Base-by-base conservation (phyloP, 2,797 vertebrate genomes). In the Acanthopagrus latus region DNA sequence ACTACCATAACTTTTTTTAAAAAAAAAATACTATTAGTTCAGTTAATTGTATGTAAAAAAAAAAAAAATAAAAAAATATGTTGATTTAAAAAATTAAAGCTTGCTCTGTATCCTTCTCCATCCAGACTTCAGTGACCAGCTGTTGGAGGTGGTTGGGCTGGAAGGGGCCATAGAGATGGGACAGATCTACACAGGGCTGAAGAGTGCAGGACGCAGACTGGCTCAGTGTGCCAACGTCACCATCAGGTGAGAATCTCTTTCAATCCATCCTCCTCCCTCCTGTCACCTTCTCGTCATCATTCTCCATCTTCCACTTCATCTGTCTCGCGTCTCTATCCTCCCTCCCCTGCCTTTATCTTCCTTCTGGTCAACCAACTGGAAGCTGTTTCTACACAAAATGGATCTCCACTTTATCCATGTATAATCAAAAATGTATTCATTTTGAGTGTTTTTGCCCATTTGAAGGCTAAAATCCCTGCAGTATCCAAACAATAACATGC, bases 81-180 rank as follows among this genome's bases (percentile, higher is more conserved):
- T 17, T 51, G 18, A 41, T 20, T 59, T 17, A 2, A 48, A 21
- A 21, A 23, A 52, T 21, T 12, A 23, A 7, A 2, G 12, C 0
- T 55, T 9, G 44, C 25, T 60, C n/a, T 11, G 18, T 67, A 16
- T 57, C 44, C 14, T 27, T 74, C 18, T 50, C 63, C 58, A 0
- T 51, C 21, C 88, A 96, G 95, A 96, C 78, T 91, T 96, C 70
- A 96, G 96, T 73, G 95, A 96, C 86, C 95, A 95, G 88, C 88
- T 96, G 81, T 46, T 96, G 85, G 95, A 96, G 91, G 97, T 98
- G 85, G 97, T 99, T 44, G 97, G 97, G 33, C 96, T 99, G 51
- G 98, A 99, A 74, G 97, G 97, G 4, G 97, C 97, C 0, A 99
- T 98, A 90, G 98, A 99, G 86, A 99, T 99, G 97, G 97, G 98